phyloP scores from a whole-genome alignment of 2,797 vertebrate species.

The Phoeniculus purpureus region DNA sequence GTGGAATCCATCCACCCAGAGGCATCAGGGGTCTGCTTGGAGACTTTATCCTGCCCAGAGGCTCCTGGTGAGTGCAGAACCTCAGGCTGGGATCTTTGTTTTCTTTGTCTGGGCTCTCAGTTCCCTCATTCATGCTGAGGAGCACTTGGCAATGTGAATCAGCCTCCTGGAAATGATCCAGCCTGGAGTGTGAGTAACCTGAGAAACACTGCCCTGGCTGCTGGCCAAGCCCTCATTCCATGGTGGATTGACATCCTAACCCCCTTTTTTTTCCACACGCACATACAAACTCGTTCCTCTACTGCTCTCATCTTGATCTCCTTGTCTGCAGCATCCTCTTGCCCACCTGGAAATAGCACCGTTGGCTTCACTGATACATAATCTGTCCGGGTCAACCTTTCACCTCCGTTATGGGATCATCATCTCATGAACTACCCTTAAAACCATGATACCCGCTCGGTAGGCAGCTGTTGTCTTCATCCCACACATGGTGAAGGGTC shows the following conservation, averaged over 20 bases:
- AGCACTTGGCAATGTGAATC: neutral
- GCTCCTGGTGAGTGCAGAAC: neutral
- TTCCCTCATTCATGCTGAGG: neutral
- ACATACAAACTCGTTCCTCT: too few relatives aligned
- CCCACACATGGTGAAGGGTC: neutral
- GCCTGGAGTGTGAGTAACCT: neutral
- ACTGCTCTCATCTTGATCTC: neutral
- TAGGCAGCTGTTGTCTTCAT: rapidly evolving
- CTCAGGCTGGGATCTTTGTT: neutral
- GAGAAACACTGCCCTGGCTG: conserved; percentile 10
- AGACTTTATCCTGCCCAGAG: neutral
- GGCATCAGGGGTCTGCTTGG: neutral
- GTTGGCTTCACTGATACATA: neutral
- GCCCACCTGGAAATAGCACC: neutral
- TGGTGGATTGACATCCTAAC: neutral
- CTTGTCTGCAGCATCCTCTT: neutral
- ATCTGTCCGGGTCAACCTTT: neutral
- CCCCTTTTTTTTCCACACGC: neutral
- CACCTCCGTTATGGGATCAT: neutral
- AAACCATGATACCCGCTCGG: neutral
- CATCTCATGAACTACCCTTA: rapidly evolving
- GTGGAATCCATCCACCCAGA: neutral
- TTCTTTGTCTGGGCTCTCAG: neutral
- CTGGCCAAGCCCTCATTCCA: neutral
- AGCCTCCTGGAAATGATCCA: conserved; percentile 2